A percentile compares a stretch with the other conserved stretches of the same genome.
These are phyloP conservation scores for Archips xylosteana DNA, from an alignment of 2,888 invertebrate species.

Conservation along the genomic window DNA sequence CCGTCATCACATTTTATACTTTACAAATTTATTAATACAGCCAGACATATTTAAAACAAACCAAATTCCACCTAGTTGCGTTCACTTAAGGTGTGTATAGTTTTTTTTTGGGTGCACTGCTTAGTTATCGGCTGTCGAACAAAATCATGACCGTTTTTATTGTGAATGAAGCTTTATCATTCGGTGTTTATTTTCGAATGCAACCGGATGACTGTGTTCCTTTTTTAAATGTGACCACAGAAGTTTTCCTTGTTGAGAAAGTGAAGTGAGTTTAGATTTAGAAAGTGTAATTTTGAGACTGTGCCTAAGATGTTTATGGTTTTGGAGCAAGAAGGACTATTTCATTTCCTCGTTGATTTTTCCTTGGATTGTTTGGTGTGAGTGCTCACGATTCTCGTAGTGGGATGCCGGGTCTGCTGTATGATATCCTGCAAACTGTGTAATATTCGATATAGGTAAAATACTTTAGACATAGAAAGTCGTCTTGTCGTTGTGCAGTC, in stretches of 20 bases:
- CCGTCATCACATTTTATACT: constrained; percentile 20
- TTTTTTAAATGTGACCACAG: constrained; percentile 3
- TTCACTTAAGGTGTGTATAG: not conserved
- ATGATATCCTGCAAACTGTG: not conserved
- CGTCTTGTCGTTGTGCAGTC: too few relatives aligned
- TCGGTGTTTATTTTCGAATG: constrained; percentile 38
- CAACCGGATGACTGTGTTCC: constrained; percentile 21
- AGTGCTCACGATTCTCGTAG: not conserved
- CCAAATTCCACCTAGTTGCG: constrained; percentile 2
- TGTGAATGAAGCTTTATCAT: constrained; percentile 38
- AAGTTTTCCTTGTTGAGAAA: constrained; percentile 10
- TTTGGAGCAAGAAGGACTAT: not conserved
- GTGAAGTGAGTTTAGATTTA: not conserved
- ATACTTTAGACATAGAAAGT: too few relatives aligned
- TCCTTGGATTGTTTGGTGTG: not conserved
- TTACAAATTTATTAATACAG: not conserved
- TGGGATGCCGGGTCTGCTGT: not conserved
- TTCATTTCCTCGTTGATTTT: not conserved
- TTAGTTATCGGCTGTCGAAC: constrained; percentile 27
- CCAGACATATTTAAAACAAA: not conserved
- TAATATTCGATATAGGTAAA: not conserved
- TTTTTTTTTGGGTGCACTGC: not conserved
- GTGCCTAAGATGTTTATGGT: not conserved
- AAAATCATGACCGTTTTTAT: constrained; percentile 35
- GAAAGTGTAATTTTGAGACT: constrained; percentile 5